Evolutionary conservation across 2,888 invertebrate genomes (phyloP).

Genomic region (Orthosia incerta): DNA sequence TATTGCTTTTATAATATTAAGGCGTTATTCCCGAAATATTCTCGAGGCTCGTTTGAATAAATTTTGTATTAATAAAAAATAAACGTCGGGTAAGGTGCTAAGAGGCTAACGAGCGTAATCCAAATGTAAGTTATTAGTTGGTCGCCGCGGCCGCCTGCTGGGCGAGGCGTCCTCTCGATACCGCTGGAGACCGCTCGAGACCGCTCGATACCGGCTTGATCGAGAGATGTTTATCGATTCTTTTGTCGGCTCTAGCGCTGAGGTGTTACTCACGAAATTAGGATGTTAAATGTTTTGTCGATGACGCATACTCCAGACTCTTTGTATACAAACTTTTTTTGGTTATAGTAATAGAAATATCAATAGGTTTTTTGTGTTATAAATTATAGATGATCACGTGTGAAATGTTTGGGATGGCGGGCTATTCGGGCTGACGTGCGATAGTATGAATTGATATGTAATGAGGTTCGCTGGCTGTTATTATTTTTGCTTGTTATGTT

Average conservation of each 20-base stretch:
- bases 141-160: conserved; percentile 83
- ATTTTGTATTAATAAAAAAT: conserved; percentile 88
- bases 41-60: conserved; percentile 86
- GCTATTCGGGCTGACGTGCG: conserved; percentile 3
- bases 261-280: conserved; percentile 90
- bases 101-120: conserved; percentile 90
- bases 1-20: conserved; percentile 86
- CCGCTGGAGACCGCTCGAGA: conserved; percentile 30
- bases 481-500: conserved; percentile 58
- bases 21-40: conserved; percentile 87
- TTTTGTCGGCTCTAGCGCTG: conserved; percentile 89
- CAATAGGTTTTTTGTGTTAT: conserved; percentile 81
- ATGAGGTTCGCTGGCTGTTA: conserved; percentile 45
- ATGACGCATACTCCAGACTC: conserved; percentile 86
- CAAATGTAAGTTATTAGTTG: conserved; percentile 89
- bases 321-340: conserved; percentile 74
- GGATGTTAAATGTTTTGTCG: conserved; percentile 89
- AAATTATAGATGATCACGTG: conserved; percentile 78
- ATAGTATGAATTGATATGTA: conserved; percentile 56
- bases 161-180: conserved; percentile 80
- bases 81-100: conserved; percentile 89
- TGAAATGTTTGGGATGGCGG: conserved; percentile 71
- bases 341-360: conserved; percentile 84
- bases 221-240: conserved; percentile 86
- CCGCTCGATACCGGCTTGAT: conserved; percentile 74